Evolutionary conservation across 2,113 vertebrate species (phyloP).

Genomic region (Coptodon bakossiorum): DNA sequence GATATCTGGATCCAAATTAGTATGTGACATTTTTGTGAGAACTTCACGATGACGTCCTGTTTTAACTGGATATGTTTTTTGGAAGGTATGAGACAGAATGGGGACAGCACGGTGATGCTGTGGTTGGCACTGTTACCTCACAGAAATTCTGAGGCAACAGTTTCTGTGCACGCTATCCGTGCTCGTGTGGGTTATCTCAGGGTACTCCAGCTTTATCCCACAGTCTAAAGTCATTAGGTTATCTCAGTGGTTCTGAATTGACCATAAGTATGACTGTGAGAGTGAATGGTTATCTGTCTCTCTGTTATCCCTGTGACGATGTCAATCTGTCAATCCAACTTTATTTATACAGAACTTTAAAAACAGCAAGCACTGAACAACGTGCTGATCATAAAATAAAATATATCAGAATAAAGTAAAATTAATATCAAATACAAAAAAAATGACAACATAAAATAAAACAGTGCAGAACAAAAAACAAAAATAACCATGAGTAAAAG

Average conservation of each 20-base stretch:
- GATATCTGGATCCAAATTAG: background rate
- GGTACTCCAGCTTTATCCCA: background rate
- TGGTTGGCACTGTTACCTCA: background rate
- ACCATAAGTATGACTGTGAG: background rate
- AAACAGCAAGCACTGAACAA: background rate
- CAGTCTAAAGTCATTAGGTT: background rate
- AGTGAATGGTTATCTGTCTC: background rate
- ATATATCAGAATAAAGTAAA: background rate
- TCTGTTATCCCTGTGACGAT: accelerated
- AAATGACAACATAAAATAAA: background rate
- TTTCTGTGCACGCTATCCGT: background rate
- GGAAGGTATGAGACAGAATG: background rate
- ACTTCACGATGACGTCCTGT: accelerated
- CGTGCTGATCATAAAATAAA: background rate
- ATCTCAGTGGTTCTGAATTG: accelerated
- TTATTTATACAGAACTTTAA: background rate
- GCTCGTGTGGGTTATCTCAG: background rate
- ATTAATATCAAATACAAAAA: background rate
- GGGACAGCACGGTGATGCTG: background rate
- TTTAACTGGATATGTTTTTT: background rate
- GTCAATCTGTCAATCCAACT: background rate
- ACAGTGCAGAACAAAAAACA: background rate
- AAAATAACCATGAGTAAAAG: background rate
- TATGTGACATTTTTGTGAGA: background rate
- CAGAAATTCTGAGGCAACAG: background rate